Base-by-base conservation (phyloP, 2,797 vertebrate genomes). In the Phrynocephalus vlangalii region DNA sequence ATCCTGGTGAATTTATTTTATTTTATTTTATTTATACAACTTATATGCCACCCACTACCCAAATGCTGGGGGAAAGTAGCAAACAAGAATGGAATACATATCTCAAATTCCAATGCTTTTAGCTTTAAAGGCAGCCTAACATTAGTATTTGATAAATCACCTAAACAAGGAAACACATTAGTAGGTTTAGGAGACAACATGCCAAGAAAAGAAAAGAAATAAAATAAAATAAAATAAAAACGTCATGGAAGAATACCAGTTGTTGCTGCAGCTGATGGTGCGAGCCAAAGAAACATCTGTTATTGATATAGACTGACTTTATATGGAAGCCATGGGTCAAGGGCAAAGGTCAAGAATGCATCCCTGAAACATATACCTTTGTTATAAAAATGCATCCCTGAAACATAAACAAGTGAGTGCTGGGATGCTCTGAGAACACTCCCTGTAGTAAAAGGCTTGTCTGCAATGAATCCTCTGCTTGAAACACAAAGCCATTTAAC, bases 231-330 rank as follows among this genome's bases (percentile, higher is more conserved):
- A 60, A 28, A 28, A 33, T n/a, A 79, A 30, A 79, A 60, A 79
- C 20, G 56, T 33, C 24, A 28, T 70, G 83, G 77, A 89, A 88
- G 13, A 86, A 24, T 79, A 78, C 82, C 90, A 87, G 78, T 80
- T 92, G 71, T 85, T 82, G 89, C 90, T 84, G 82, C 60, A 88
- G 86, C 1, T 26, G 2, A 68, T 83, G 22, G 48, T 75, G 63
- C 75, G 76, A 92, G 90, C 91, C 72, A 85, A 94, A 84, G 84
- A 82, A 93, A 88, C 60, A 91, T 94, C 86, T 92, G 73, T 87
- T 91, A 75, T 24, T 0, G 83, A 52, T 82, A 28, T 44, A n/a
- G n/a, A 80, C 85, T 75, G 30, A 67, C 52, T 72, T 87, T 56
- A 79, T 30, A 86, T 28, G n/a, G 28, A 92, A 91, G 83, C 2